Percentiles rank a stretch among this genome's conserved stretches.
These are phyloP conservation scores for Cardiocondyla obscurior DNA, from an alignment of 1,140 invertebrate genomes.

Conservation along the genomic window DNA sequence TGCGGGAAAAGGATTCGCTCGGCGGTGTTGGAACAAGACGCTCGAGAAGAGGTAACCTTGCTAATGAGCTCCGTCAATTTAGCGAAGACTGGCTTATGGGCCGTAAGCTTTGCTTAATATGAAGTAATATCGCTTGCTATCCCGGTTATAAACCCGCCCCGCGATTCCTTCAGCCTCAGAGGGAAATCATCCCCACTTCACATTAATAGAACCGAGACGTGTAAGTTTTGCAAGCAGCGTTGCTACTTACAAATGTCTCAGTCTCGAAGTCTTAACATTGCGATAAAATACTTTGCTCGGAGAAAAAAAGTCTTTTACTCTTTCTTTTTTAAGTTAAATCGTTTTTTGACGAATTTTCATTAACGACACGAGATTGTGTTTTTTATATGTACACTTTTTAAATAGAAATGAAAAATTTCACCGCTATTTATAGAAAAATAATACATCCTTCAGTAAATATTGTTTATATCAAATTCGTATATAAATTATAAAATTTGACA, in stretches of 20 bases:
- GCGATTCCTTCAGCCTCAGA: slow-evolving; percentile 11
- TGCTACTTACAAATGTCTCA: not conserved
- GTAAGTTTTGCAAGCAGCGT: slow-evolving; percentile 1
- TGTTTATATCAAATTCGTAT: too few species aligned
- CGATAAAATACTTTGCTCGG: not conserved
- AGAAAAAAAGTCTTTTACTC: too few species aligned
- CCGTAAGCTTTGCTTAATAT: slow-evolving; percentile 49
- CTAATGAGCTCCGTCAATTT: slow-evolving; percentile 57
- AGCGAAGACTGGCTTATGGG: slow-evolving; percentile 40
- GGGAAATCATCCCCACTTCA: slow-evolving; percentile 32
- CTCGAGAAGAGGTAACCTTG: slow-evolving; percentile 4
- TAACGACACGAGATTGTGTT: not conserved
- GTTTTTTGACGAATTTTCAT: slow-evolving; percentile 22
- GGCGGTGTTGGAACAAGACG: slow-evolving; percentile 16
- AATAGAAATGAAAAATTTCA: not conserved
- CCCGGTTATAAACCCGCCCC: slow-evolving; percentile 15
- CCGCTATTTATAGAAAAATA: not conserved
- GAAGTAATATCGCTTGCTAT: slow-evolving; percentile 36
- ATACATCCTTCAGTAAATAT: not conserved
- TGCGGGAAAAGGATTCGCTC: slow-evolving; percentile 1
- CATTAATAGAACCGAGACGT: slow-evolving; percentile 7
- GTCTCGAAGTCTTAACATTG: not conserved
- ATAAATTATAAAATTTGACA: too few species aligned
- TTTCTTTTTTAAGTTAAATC: not conserved
- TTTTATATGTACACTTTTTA: not conserved